phyloP scores from a whole-genome alignment of 2,113 vertebrate species.

The Tragelaphus imberbis region DNA sequence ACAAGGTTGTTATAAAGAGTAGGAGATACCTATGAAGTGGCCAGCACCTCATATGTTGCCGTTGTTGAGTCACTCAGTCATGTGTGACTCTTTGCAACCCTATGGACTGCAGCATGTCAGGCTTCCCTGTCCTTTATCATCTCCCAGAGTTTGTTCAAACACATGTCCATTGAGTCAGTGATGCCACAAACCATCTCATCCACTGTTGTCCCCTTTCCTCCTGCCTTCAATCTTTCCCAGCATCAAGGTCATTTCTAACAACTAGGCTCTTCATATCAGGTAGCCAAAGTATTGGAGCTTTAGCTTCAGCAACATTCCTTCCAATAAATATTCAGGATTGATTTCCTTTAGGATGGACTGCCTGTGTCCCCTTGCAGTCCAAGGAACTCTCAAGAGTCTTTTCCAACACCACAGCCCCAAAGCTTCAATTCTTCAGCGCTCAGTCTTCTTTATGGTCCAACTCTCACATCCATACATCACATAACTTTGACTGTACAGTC shows the following conservation, averaged over 20 bases:
- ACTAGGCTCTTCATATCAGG: not conserved
- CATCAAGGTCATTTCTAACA: not conserved
- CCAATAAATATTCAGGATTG: not conserved
- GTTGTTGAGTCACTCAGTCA: not conserved
- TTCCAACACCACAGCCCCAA: not conserved
- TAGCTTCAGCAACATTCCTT: not conserved
- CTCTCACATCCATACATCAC: not conserved
- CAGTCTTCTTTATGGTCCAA: not conserved
- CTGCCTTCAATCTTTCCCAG: not conserved
- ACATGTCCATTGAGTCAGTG: not conserved
- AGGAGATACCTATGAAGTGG: not conserved
- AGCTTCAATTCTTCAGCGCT: not conserved
- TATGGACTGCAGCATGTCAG: not conserved
- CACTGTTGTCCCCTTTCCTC: not conserved
- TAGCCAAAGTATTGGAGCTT: not conserved
- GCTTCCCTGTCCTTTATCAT: not conserved
- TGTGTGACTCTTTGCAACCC: not conserved
- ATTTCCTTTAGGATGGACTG: not conserved
- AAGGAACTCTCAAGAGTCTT: not conserved
- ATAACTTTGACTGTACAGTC: fast-evolving
- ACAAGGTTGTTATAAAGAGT: not conserved
- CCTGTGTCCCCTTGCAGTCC: not conserved
- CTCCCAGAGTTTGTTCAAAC: not conserved
- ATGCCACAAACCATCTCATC: not conserved
- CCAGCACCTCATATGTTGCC: not conserved